These are phyloP conservation scores for Coluber constrictor DNA, from an alignment of 2,797 vertebrate genomes.

Conservation along the genomic window DNA sequence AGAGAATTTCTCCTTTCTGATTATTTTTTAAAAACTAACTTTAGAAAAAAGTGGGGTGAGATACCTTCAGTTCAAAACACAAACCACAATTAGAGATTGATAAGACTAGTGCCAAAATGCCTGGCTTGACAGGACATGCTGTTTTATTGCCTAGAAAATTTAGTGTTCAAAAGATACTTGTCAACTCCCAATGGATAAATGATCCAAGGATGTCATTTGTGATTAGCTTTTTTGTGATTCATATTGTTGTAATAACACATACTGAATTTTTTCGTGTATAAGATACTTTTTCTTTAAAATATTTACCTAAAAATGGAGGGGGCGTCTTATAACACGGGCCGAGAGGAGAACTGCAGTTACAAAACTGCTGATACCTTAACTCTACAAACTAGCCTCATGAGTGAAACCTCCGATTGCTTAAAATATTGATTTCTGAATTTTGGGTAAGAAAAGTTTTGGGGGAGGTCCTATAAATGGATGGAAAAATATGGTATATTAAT, in stretches of 20 bases:
- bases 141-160: background rate
- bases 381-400: too few relatives aligned
- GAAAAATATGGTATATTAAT: background rate
- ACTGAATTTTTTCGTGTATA: too few relatives aligned
- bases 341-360: too few relatives aligned
- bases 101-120: background rate
- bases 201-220: conserved; percentile 1
- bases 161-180: conserved; percentile 3
- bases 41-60: background rate
- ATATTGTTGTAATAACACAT: background rate
- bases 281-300: too few relatives aligned
- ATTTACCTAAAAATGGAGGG: too few relatives aligned
- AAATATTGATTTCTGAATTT: too few relatives aligned
- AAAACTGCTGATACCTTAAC: too few relatives aligned
- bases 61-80: background rate
- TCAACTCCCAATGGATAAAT: background rate
- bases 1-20: background rate
- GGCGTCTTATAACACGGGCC: too few relatives aligned
- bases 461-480: too few relatives aligned
- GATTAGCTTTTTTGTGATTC: background rate
- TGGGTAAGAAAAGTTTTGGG: too few relatives aligned
- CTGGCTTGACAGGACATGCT: background rate
- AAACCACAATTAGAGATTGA: background rate
- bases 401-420: too few relatives aligned
- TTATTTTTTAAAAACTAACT: background rate